These are phyloP conservation scores for Zapus hudsonius DNA, from an alignment of 2,113 vertebrate species.

Conservation along the genomic window DNA sequence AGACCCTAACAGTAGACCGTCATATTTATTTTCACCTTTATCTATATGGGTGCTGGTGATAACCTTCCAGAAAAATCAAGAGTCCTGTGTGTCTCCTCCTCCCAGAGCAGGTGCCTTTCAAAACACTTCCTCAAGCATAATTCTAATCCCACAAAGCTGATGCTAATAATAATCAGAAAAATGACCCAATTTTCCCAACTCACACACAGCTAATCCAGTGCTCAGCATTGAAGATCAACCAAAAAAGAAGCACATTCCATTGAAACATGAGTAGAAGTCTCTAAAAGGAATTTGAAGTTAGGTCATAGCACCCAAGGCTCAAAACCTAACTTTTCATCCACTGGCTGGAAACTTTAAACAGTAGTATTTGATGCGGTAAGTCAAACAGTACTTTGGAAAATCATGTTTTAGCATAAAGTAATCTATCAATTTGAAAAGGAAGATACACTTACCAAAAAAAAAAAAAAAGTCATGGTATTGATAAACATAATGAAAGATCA, in stretches of 20 bases:
- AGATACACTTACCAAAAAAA: neutral
- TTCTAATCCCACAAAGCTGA: neutral
- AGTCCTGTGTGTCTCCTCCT: neutral
- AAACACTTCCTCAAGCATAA: neutral
- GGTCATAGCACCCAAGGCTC: neutral
- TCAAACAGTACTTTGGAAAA: neutral
- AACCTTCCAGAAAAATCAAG: neutral
- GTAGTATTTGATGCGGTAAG: neutral
- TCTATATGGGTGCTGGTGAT: neutral
- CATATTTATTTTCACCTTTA: neutral
- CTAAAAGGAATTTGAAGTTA: slow-evolving; percentile 13
- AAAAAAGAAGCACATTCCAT: neutral
- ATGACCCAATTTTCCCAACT: neutral
- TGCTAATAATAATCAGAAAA: neutral
- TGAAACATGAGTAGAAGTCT: neutral
- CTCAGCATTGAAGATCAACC: neutral
- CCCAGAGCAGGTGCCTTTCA: neutral
- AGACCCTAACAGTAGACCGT: neutral
- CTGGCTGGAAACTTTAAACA: neutral
- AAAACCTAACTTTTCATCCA: neutral
- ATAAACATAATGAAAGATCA: neutral
- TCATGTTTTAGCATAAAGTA: neutral
- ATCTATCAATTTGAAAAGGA: neutral
- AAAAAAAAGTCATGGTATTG: neutral
- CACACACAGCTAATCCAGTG: neutral